Base-by-base conservation (phyloP, 92 coral and sea anemone species). In the Micromussa lordhowensis region DNA sequence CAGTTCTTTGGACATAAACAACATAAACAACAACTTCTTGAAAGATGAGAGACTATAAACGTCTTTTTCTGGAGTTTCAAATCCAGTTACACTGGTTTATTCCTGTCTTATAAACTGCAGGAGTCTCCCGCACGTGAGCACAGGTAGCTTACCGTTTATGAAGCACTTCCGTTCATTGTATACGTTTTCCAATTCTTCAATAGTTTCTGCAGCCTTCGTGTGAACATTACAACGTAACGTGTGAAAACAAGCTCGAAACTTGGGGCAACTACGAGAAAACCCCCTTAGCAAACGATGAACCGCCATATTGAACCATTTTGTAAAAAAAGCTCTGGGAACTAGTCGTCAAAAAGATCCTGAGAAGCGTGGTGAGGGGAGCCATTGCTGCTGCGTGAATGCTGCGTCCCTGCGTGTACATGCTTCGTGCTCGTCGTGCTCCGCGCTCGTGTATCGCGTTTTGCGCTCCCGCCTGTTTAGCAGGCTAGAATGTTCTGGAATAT, bases 121-220 rank as follows among this genome's bases (percentile, higher is more conserved):
- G 12, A 44, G 10, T 44, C 51, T 44, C 13, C 51, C 51, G 51
- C 51, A 44, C 51, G 51, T 44, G 13, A 28, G 7, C 24, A 2
- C 28, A 30, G 3, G n/a, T 18, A 28, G 34, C 85, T 48, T 80
- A 87, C 90, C 90, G 21, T 87, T 31, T 64, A 87, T 80, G 75
- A 58, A 54, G 66, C 80, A n/a, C 36, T 87, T 87, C 35, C 86
- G 69, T 36, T 87, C 90, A 69, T 44, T 59, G 53, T 80, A 87
- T 40, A 79, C 70, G 69, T 54, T 71, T 80, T 80, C 85, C 59
- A 87, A 53, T 80, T 80, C 73, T 32, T 68, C 85, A 16, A 87
- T 40, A 53, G 80, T 58, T 55, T 63, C 71, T 24, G 70, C 86
- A 38, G 21, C 44, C 48, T 70, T 70, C 15, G 70, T 71, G 79